Evolutionary conservation across 1,140 invertebrate genomes (phyloP), one percentile per base, ranked within the genome.

Genomic region (Zaprionus kolodkinae): DNA sequence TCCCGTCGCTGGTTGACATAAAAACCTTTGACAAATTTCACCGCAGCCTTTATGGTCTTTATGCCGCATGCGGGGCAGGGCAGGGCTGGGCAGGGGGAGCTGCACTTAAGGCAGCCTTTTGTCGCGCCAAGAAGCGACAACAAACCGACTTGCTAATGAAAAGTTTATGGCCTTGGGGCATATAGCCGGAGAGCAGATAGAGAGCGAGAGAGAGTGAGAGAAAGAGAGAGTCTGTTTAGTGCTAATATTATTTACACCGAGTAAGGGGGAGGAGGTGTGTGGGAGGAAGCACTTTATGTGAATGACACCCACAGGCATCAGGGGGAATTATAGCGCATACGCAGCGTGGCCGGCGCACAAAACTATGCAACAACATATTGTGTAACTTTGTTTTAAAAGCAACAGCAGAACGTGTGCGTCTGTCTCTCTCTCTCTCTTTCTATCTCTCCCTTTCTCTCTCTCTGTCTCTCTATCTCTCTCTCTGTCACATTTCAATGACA

Each of bases 111-210:
- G 38, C 70, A 79, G 74, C 81, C 81, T 73, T 83, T 84, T 80
- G 76, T 79, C 79, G 68, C 64, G 78, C 54, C 33, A 70, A 25
- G 45, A 7, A 12, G 10, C 35, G 45, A 76, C 59, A 75, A 72
- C 64, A 78, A 82, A 73, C 76, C 66, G 84, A 88, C 85, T 88
- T 88, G 84, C 84, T 88, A 88, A 88, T 88, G 84, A 88, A 88
- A 88, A 88, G 78, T 89, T 88, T 88, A 88, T 84, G 87, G 78
- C 84, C 71, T 69, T 60, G 56, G 77, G 84, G 79, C 64, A 59
- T 72, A 63, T 75, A 85, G 81, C 75, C 7, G 5, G 7, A 33
- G 5, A 43, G 72, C 7, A 63, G 60, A 63, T 30, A 36, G 40
- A 70, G 55, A 33, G 57, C 54, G 36, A 15, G 6, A 17, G 9